Percentiles rank a stretch among this genome's conserved stretches.
Conservation (phyloP, 2,113 vertebrate genomes). For the Oxyura jamaicensis region DNA sequence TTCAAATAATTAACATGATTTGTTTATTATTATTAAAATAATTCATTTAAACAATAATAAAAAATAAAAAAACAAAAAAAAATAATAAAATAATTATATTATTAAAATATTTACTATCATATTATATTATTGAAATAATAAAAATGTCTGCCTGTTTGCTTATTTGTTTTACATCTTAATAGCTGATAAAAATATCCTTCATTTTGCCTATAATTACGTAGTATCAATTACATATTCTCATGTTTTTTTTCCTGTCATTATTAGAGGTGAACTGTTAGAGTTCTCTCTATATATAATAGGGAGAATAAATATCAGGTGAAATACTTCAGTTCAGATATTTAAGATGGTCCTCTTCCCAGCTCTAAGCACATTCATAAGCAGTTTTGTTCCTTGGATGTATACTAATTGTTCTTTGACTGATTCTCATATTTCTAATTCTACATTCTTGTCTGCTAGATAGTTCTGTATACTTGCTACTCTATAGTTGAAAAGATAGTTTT, state of each 20-base stretch:
- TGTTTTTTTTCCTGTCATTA: neutral
- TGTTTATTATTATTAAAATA: too few relatives aligned
- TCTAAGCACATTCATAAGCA: neutral
- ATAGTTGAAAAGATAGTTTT: neutral
- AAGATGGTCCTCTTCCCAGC: neutral
- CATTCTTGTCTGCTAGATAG: neutral
- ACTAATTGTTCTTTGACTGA: neutral
- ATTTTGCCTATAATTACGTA: neutral
- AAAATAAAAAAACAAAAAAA: too few relatives aligned
- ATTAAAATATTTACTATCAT: too few relatives aligned
- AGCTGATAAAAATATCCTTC: neutral
- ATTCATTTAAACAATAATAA: too few relatives aligned
- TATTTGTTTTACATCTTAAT: neutral
- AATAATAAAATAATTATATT: too few relatives aligned
- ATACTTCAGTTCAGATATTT: neutral
- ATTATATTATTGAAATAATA: too few relatives aligned
- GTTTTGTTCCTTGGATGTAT: neutral
- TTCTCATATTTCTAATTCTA: neutral
- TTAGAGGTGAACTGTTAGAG: neutral
- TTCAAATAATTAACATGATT: neutral
- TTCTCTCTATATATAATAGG: neutral
- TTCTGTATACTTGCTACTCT: neutral
- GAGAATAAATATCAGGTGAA: neutral
- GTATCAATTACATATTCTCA: neutral
- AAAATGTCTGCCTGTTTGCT: neutral